Evolutionary conservation across 92 coral and sea anemone species (phyloP).

Genomic region (Umimayanthus kanabou): DNA sequence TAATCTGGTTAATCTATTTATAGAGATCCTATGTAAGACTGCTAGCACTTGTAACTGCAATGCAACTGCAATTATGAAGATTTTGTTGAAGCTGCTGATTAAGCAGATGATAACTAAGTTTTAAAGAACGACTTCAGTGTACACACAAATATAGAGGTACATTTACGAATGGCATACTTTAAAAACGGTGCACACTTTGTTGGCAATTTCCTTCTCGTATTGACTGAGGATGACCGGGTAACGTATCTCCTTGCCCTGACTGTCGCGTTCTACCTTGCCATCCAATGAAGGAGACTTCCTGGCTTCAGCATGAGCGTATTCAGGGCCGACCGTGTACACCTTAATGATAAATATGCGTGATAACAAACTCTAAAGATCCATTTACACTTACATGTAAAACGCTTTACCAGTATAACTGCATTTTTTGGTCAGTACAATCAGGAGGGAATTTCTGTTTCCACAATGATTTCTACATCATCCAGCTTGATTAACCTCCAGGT

Average conservation of each 20-base stretch:
- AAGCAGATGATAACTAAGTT: background rate
- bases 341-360: constrained; percentile 16
- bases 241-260: constrained; percentile 96
- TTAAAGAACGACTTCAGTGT: background rate
- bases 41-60: too few relatives aligned
- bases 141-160: background rate
- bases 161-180: constrained; percentile 57
- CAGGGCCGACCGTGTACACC: constrained; percentile 98
- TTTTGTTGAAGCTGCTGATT: too few relatives aligned
- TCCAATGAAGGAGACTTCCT: constrained; percentile 97
- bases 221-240: constrained; percentile 93
- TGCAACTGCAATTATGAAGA: too few relatives aligned
- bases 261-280: constrained; percentile 95
- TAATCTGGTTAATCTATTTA: too few relatives aligned
- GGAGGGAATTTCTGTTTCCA: too few relatives aligned
- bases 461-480: too few relatives aligned
- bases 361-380: background rate
- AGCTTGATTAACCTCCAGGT: too few relatives aligned
- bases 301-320: constrained; percentile 99
- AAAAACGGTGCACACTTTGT: constrained; percentile 93
- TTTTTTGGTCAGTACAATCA: too few relatives aligned
- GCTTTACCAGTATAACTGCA: background rate
- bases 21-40: too few relatives aligned
- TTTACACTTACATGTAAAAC: background rate
- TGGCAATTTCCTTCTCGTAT: constrained; percentile 93